A percentile compares a stretch with the other conserved stretches of the same genome.
Evolutionary conservation across 2,113 vertebrate species (phyloP).

Genomic region (Amazona vittata): DNA sequence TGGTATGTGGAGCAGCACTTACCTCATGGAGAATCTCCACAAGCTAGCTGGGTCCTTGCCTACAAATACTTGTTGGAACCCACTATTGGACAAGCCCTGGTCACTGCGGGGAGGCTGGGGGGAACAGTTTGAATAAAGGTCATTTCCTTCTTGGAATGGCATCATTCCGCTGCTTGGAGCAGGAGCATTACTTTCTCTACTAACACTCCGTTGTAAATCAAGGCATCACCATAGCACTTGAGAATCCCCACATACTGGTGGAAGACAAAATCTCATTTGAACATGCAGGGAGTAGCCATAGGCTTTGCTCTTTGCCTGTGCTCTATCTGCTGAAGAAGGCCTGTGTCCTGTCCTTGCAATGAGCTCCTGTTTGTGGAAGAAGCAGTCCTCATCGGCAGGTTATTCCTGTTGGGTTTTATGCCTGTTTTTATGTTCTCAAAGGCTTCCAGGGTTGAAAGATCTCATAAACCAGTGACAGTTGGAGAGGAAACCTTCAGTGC

Average conservation of each 20-base stretch:
- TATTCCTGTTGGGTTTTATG: not conserved
- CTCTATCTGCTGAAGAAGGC: not conserved
- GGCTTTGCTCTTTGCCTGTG: not conserved
- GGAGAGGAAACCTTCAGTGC: not conserved
- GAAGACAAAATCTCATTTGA: not conserved
- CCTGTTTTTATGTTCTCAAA: not conserved
- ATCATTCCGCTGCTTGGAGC: rapidly evolving
- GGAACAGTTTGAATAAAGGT: not conserved
- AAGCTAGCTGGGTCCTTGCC: not conserved
- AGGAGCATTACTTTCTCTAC: not conserved
- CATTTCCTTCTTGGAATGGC: not conserved
- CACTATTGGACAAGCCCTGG: not conserved
- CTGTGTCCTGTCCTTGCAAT: not conserved
- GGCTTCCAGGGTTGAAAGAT: not conserved
- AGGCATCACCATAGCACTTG: not conserved
- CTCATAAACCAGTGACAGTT: not conserved
- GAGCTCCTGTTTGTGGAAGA: not conserved
- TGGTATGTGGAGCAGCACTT: not conserved
- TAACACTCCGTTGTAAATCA: rapidly evolving
- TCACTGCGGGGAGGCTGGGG: not conserved
- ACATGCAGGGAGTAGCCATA: not conserved
- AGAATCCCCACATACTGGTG: not conserved
- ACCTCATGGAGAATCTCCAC: rapidly evolving
- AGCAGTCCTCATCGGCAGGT: rapidly evolving
- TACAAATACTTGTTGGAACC: not conserved